phyloP scores from a whole-genome alignment of 92 coral and sea anemone genomes.

The Parazoanthus atlanticus region DNA sequence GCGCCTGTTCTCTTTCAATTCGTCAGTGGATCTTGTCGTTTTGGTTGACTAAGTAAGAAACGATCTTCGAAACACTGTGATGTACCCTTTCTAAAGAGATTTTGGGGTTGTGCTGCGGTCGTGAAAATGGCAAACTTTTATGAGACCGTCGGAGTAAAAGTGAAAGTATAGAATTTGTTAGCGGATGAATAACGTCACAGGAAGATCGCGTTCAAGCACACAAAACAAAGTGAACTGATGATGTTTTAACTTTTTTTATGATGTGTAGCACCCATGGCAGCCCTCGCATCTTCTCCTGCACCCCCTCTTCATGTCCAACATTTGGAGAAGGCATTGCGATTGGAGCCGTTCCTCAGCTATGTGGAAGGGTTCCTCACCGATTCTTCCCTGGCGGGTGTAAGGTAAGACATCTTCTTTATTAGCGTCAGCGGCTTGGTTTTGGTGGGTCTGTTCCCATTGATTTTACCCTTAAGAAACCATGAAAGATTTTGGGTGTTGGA shows the following conservation, averaged over 20 bases:
- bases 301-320: conserved; percentile 97
- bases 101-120: neutral
- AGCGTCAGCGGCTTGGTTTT: neutral
- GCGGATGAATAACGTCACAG: conserved; percentile 6
- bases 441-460: neutral
- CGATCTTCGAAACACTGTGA: conserved; percentile 2
- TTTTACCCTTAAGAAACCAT: neutral
- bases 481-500: conserved; percentile 4
- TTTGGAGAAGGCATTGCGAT: conserved; percentile 88
- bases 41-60: conserved; percentile 19
- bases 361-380: conserved; percentile 89
- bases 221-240: neutral
- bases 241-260: neutral
- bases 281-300: conserved; percentile 83
- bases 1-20: conserved; percentile 18
- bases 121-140: neutral
- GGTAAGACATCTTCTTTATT: conserved; percentile 52
- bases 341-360: conserved; percentile 88
- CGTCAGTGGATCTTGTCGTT: neutral
- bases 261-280: conserved; percentile 74
- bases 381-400: conserved; percentile 68
- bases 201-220: neutral
- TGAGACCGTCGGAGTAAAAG: conserved; percentile 15
- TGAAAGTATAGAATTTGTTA: neutral
- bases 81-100: conserved; percentile 17